A percentile compares a stretch with the other conserved stretches of the same genome.
phyloP scores from a whole-genome alignment of 2,797 vertebrate genomes.

The Tapera naevia region DNA sequence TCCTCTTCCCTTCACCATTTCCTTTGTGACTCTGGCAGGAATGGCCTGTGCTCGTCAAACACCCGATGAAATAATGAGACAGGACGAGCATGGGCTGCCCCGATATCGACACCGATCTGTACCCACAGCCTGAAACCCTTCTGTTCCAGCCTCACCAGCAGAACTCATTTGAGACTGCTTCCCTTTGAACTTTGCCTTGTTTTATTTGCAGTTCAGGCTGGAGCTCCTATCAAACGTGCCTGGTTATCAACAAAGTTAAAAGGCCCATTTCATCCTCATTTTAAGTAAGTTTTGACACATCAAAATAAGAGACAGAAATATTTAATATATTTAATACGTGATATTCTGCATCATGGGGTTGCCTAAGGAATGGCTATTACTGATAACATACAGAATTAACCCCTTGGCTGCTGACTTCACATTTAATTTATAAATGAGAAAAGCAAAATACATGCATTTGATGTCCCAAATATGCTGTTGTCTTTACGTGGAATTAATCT shows the following conservation, averaged over 20 bases:
- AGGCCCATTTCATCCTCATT: neutral
- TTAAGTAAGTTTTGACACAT: neutral
- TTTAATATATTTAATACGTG: neutral
- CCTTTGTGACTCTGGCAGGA: neutral
- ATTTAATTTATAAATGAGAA: neutral
- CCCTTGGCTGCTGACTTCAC: neutral
- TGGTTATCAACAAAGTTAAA: neutral
- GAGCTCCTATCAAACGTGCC: neutral
- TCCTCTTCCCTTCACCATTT: conserved; percentile 29
- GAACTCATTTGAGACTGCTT: neutral
- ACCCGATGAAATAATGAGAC: neutral
- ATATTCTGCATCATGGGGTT: neutral
- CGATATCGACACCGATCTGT: neutral
- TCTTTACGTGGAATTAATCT: neutral
- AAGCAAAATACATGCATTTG: neutral
- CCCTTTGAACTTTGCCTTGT: neutral
- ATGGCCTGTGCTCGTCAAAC: neutral
- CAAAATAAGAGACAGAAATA: neutral
- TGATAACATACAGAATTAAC: neutral
- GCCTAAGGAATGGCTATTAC: neutral
- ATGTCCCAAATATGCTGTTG: neutral
- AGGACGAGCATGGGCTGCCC: neutral
- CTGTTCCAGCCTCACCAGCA: neutral
- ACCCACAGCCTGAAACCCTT: neutral
- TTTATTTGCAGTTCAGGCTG: neutral